Conservation (phyloP, 2,888 invertebrate genomes). For the Ctena decussata region DNA sequence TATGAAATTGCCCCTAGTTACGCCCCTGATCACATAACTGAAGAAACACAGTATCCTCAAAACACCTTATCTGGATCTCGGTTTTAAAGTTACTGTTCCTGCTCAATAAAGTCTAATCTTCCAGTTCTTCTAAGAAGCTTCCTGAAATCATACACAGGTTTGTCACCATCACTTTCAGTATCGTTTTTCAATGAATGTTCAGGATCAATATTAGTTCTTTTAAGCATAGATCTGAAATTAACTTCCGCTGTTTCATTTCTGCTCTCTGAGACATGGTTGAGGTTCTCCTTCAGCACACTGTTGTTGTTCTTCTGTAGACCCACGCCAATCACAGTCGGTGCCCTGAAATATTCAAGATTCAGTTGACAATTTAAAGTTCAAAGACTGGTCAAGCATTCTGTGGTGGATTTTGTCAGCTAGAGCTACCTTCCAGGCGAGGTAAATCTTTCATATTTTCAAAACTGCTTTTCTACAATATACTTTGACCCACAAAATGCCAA, state of each 20-base stretch:
- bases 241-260: slow-evolving; percentile 29
- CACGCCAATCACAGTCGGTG: slow-evolving; percentile 54
- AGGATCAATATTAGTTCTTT: slow-evolving; percentile 75
- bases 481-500: no score
- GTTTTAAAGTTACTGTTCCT: slow-evolving; percentile 1
- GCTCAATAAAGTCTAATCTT: slow-evolving; percentile 49
- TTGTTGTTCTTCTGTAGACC: slow-evolving; percentile 28
- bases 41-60: no score
- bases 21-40: no score
- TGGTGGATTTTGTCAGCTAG: no score
- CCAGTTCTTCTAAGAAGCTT: slow-evolving; percentile 59
- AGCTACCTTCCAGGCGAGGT: no score
- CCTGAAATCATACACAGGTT: slow-evolving; percentile 59
- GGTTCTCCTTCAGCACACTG: slow-evolving; percentile 28
- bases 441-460: no score
- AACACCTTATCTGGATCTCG: no score
- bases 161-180: slow-evolving; percentile 29
- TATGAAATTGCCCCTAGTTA: no score
- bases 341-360: slow-evolving; percentile 52
- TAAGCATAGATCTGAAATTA: slow-evolving; percentile 68
- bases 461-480: no score
- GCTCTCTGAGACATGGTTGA: slow-evolving; percentile 21
- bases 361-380: no score
- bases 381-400: no score
- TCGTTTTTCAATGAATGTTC: slow-evolving; percentile 46